These are phyloP conservation scores for Antechinus stuartii DNA, from an alignment of 2,113 vertebrate species.

Conservation along the genomic window DNA sequence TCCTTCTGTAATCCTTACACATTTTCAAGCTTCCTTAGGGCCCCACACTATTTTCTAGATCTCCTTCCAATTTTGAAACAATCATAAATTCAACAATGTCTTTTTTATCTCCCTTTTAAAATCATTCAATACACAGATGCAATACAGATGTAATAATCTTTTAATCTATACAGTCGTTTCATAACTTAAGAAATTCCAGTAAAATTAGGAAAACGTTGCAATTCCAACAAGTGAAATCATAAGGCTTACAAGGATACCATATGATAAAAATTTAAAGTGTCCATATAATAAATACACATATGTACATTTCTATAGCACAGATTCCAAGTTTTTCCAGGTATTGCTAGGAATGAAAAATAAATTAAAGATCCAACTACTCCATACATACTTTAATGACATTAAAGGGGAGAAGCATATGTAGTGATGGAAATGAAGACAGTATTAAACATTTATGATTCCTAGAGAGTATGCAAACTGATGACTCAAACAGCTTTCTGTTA, in stretches of 20 bases:
- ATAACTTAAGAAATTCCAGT: constrained; percentile 59
- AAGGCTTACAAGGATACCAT: constrained; percentile 57
- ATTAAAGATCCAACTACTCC: constrained; percentile 20
- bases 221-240: constrained; percentile 63
- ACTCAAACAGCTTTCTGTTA: constrained; percentile 13
- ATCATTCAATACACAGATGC: constrained; percentile 61
- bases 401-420: neutral
- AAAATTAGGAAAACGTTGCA: constrained; percentile 65
- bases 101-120: constrained; percentile 63
- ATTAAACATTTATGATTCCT: constrained; percentile 40
- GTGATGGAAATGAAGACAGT: neutral
- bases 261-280: constrained; percentile 47
- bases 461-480: neutral
- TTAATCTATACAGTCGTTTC: constrained; percentile 55
- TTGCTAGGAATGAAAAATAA: constrained; percentile 49
- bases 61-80: constrained; percentile 44
- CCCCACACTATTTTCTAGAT: constrained; percentile 51
- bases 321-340: constrained; percentile 46
- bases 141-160: constrained; percentile 66
- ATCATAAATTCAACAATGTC: constrained; percentile 49
- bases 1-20: constrained; percentile 31
- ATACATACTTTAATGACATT: neutral
- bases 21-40: constrained; percentile 47
- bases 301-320: constrained; percentile 49
- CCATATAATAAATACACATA: constrained; percentile 50